Conservation (phyloP, 2,888 invertebrate species). For the Crocallis elinguaria region DNA sequence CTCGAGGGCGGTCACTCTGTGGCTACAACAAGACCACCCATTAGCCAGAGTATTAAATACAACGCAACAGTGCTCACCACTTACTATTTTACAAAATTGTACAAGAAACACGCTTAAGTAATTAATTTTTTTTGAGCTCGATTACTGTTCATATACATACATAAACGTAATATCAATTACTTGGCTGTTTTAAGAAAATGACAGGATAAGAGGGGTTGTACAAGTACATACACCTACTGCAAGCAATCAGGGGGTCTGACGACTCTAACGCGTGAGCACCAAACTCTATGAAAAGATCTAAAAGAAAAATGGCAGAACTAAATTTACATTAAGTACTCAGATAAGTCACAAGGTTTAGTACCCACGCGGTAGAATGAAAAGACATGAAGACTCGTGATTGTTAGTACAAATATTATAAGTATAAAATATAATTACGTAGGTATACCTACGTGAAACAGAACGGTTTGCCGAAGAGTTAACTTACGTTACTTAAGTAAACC, state of each 20-base stretch:
- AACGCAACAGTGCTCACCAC: conserved; percentile 54
- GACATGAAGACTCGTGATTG: conserved; percentile 49
- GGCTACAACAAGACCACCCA: conserved; percentile 40
- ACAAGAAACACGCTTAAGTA: conserved; percentile 47
- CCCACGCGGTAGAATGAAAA: conserved; percentile 52
- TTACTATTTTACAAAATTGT: conserved; percentile 54
- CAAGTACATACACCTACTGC: conserved; percentile 56
- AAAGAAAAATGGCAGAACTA: conserved; percentile 36
- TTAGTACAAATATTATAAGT: conserved; percentile 70
- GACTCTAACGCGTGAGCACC: conserved; percentile 44
- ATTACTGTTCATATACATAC: conserved; percentile 35
- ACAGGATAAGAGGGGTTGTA: conserved; percentile 71
- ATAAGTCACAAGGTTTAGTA: conserved; percentile 55
- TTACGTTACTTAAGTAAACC: conserved; percentile 80
- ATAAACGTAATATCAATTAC: conserved; percentile 40
- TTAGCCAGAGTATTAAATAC: conserved; percentile 49
- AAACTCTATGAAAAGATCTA: conserved; percentile 5
- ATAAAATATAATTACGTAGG: conserved; percentile 59
- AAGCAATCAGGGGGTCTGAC: conserved; percentile 60
- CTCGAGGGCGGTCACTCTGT: conserved; percentile 32
- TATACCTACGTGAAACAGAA: conserved; percentile 64
- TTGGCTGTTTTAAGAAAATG: conserved; percentile 61
- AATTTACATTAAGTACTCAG: conserved; percentile 50
- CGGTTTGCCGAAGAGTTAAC: conserved; percentile 75
- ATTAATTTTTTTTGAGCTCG: conserved; percentile 35